Base-by-base conservation (phyloP, 2,113 vertebrate species). In the Cyrtonyx montezumae region DNA sequence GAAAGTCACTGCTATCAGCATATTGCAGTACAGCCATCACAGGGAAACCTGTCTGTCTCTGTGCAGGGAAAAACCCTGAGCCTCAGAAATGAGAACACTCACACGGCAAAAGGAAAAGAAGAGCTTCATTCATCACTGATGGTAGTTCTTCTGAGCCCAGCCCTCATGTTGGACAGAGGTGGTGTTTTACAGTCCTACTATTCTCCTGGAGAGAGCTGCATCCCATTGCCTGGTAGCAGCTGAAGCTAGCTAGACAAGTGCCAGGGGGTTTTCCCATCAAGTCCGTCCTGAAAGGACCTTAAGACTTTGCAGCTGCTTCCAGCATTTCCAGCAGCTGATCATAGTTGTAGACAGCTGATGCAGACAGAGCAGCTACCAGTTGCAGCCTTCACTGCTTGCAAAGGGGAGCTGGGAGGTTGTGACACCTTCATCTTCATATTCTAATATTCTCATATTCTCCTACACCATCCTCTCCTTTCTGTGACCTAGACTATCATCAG, bases 231-330 rank as follows among this genome's bases (percentile, higher is more conserved):
- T 76, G 15, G 22, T 32, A n/a, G 36, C 66, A 76, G 56, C 43
- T 55, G 53, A 25, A 75, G 32, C n/a, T 0, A 1, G 28, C 48
- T 79, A 36, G 34, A 21, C 0, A 0, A 73, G 20, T 1, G 0
- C 43, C 42, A 62, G 6, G 1, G 8, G 5, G 1, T 48, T 69
- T 82, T 76, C 13, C 36, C 20, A 25, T 2, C 1, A 81, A 53
- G 8, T 30, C 34, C 32, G 20, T 6, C 0, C 0, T 43, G 45
- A 69, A 92, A 68, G 6, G 6, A 5, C 20, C n/a, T 63, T 23
- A 26, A 79, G 62, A 55, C 28, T 75, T 71, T 76, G 48, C 75
- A 79, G 9, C 16, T 92, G 11, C 62, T 91, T 66, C 45, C 75
- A 94, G 43, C 20, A 37, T 82, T 73, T 36, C 53, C 63, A 91